These are phyloP conservation scores for Perca schrenkii DNA, from an alignment of 2,113 vertebrate species.

Conservation along the genomic window DNA sequence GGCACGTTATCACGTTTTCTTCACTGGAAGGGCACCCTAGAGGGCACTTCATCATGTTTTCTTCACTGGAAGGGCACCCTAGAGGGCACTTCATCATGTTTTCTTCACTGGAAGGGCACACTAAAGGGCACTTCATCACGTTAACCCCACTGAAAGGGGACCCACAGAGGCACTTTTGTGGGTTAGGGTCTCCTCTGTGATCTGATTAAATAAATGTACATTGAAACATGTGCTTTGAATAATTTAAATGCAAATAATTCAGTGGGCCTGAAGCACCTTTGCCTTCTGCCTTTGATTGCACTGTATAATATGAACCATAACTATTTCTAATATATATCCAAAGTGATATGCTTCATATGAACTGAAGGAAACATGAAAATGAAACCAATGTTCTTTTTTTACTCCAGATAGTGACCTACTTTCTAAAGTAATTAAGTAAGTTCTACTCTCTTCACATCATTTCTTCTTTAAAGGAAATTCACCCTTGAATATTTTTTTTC, in stretches of 20 bases:
- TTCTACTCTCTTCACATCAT: conserved; percentile 26
- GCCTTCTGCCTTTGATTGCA: conserved; percentile 43
- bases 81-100: too few relatives aligned
- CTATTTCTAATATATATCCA: conserved; percentile 56
- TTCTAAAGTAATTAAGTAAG: conserved; percentile 53
- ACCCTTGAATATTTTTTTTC: conserved; percentile 11
- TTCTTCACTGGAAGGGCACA: too few relatives aligned
- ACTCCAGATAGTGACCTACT: conserved; percentile 66
- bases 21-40: too few relatives aligned
- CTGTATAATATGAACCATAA: conserved; percentile 37
- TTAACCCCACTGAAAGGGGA: too few relatives aligned
- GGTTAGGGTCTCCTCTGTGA: not conserved
- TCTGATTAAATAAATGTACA: conserved; percentile 34
- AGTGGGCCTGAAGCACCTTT: not conserved
- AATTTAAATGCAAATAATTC: conserved; percentile 69
- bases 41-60: too few relatives aligned
- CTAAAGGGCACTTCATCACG: too few relatives aligned
- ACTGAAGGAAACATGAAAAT: conserved; percentile 57
- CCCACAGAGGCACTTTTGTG: too few relatives aligned
- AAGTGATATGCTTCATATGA: conserved; percentile 53
- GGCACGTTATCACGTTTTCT: too few relatives aligned
- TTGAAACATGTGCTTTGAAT: conserved; percentile 49
- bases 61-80: too few relatives aligned
- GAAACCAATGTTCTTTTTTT: conserved; percentile 46
- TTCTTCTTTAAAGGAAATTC: conserved; percentile 33